phyloP scores from a whole-genome alignment of 1,140 invertebrate genomes.

The Tetragonula clypearis region DNA sequence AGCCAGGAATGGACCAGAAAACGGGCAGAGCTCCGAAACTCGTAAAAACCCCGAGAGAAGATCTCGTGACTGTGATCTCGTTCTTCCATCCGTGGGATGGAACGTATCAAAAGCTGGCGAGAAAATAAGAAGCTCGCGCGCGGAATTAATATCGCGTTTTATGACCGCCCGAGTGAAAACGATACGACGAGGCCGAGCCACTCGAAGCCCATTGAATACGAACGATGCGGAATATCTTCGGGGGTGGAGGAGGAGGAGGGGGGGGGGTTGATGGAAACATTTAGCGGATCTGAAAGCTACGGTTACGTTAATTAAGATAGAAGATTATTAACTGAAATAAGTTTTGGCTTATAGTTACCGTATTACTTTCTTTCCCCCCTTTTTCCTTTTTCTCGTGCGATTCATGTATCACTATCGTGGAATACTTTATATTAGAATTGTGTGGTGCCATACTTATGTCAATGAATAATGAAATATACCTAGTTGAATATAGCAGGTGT shows the following conservation, averaged over 20 bases:
- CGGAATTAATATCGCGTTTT: constrained; percentile 60
- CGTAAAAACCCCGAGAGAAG: constrained; percentile 59
- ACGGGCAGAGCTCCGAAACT: neutral
- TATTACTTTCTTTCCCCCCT: no score
- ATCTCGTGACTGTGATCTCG: constrained; percentile 47
- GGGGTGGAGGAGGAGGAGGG: no score
- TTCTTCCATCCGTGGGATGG: constrained; percentile 36
- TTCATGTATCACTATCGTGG: no score
- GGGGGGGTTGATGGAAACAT: neutral
- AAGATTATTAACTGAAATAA: neutral
- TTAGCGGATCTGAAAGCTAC: neutral
- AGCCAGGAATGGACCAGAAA: constrained; percentile 1
- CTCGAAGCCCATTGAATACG: constrained; percentile 15
- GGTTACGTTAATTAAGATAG: neutral
- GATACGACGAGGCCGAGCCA: neutral
- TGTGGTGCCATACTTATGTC: no score
- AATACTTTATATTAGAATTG: no score
- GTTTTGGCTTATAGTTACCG: no score
- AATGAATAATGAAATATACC: no score
- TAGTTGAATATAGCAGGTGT: no score
- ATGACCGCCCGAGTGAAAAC: constrained; percentile 28
- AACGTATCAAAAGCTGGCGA: constrained; percentile 48
- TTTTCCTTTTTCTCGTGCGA: neutral
- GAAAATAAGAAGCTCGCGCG: constrained; percentile 56
- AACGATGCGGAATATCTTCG: neutral